These are phyloP conservation scores for Parazoanthus atlanticus DNA, from an alignment of 92 coral and sea anemone genomes.

Conservation along the genomic window DNA sequence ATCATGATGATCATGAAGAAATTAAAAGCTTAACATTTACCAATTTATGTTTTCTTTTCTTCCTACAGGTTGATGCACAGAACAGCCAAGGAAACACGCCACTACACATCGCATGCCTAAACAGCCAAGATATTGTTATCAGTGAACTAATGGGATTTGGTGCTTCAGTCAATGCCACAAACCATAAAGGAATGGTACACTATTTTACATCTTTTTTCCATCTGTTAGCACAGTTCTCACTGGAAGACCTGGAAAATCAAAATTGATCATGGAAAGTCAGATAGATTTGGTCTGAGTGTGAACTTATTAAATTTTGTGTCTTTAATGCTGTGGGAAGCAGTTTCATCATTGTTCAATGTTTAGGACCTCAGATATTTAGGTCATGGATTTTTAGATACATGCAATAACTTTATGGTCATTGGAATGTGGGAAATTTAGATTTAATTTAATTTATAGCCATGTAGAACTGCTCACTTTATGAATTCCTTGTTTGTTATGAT, in stretches of 20 bases:
- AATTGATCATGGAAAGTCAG: background rate
- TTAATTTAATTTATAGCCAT: no score
- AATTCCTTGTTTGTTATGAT: no score
- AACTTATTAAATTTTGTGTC: background rate
- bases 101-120: slow-evolving; percentile 93
- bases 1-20: background rate
- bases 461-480: no score
- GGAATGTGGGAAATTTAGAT: no score
- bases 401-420: no score
- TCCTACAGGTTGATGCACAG: slow-evolving; percentile 85
- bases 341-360: background rate
- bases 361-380: background rate
- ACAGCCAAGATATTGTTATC: slow-evolving; percentile 96
- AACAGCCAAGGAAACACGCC: slow-evolving; percentile 88
- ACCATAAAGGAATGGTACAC: slow-evolving; percentile 89
- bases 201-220: background rate
- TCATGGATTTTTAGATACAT: no score
- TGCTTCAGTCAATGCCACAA: slow-evolving; percentile 92
- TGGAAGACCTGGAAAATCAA: background rate
- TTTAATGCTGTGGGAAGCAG: background rate
- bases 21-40: background rate
- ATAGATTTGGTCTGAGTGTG: background rate
- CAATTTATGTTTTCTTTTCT: background rate
- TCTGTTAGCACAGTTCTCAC: background rate
- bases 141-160: slow-evolving; percentile 91